phyloP scores from a whole-genome alignment of 2,113 vertebrate genomes.

The Abramis brama region DNA sequence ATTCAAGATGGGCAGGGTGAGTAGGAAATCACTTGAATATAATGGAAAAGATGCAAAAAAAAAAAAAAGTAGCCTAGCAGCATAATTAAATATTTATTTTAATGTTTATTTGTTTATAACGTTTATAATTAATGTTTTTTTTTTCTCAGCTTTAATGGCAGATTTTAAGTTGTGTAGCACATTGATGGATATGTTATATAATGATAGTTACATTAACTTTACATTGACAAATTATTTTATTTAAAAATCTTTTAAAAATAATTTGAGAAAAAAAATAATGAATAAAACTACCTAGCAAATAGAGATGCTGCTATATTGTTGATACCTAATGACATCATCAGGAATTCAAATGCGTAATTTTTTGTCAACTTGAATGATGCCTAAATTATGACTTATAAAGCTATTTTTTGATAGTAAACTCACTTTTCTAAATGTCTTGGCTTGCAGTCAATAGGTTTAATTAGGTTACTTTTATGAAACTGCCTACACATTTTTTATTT shows the following conservation, averaged over 20 bases:
- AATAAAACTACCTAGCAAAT: background rate
- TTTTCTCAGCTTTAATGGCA: background rate
- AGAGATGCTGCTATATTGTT: background rate
- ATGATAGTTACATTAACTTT: background rate
- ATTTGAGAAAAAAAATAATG: too few relatives aligned
- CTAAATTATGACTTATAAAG: background rate
- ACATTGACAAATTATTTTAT: background rate
- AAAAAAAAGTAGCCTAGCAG: background rate
- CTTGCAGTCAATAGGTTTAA: background rate
- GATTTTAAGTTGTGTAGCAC: background rate
- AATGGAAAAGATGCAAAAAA: background rate
- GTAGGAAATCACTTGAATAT: slow-evolving; percentile 54
- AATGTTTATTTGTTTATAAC: too few relatives aligned
- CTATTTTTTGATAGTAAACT: background rate
- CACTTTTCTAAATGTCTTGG: background rate
- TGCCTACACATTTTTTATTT: background rate
- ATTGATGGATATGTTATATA: background rate
- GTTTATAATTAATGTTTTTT: too few relatives aligned
- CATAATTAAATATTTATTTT: background rate
- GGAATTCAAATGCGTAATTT: background rate
- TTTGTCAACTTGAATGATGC: background rate
- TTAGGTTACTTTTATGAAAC: background rate
- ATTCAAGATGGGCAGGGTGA: slow-evolving; percentile 77
- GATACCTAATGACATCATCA: background rate
- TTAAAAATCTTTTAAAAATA: too few relatives aligned